These are phyloP conservation scores for Cecidostiba fungosa DNA, from an alignment of 2,888 invertebrate genomes.

Conservation along the genomic window DNA sequence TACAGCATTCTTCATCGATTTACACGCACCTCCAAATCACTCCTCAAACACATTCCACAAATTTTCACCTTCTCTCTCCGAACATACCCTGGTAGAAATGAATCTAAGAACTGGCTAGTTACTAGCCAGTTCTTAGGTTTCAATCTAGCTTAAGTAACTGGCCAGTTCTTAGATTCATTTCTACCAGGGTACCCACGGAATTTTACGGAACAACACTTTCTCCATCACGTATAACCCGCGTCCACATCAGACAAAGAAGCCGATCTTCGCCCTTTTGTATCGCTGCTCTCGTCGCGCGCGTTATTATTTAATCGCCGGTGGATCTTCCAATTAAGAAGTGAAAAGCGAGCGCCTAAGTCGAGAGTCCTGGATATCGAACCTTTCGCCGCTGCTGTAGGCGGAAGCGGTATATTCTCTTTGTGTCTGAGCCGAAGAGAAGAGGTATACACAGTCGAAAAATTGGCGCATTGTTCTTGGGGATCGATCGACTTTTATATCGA, in stretches of 20 bases:
- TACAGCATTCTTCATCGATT: too few species aligned
- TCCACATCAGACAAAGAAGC: not conserved
- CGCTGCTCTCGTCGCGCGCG: constrained; percentile 3
- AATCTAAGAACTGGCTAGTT: too few species aligned
- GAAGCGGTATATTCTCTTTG: not conserved
- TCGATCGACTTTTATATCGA: not conserved
- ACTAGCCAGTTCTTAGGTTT: too few species aligned
- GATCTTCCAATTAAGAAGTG: constrained; percentile 59
- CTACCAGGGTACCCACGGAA: not conserved
- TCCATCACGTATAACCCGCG: not conserved
- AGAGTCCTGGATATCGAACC: constrained; percentile 35
- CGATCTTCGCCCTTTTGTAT: not conserved
- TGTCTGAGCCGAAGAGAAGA: not conserved
- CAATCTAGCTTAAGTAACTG: too few species aligned
- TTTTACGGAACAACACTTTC: not conserved
- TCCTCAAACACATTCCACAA: not conserved
- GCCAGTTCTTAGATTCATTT: too few species aligned
- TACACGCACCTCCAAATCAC: not conserved
- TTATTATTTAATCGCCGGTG: constrained; percentile 52
- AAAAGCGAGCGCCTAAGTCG: constrained; percentile 33
- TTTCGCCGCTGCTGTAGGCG: constrained; percentile 7
- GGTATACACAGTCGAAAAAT: not conserved
- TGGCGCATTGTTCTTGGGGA: not conserved
- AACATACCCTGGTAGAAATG: too few species aligned
- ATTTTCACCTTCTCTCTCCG: not conserved